phyloP scores from a whole-genome alignment of 2,888 invertebrate genomes.

The Caenorhabditis drosophilae region DNA sequence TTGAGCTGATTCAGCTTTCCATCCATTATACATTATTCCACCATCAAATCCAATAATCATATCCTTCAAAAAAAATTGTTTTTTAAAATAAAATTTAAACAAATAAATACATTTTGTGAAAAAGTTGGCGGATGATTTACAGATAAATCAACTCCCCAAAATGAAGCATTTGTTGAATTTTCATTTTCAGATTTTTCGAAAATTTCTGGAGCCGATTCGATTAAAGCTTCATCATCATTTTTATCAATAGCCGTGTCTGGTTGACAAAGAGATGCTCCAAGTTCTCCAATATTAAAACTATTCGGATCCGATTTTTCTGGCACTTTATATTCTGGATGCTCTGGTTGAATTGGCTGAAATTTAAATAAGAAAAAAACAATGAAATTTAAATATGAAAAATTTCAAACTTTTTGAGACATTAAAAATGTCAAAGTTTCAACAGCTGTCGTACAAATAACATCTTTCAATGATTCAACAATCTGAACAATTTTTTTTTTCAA shows the following conservation, averaged over 20 bases:
- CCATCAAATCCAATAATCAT: conserved; percentile 66
- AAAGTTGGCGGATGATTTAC: conserved; percentile 64
- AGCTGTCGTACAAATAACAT: conserved; percentile 45
- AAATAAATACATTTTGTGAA: conserved; percentile 47
- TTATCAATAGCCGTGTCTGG: conserved; percentile 15
- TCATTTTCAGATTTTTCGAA: neutral
- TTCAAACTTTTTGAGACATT: conserved; percentile 23
- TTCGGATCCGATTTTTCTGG: conserved; percentile 17
- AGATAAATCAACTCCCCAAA: conserved; percentile 61
- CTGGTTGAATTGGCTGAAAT: conserved; percentile 19
- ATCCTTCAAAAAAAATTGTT: too few species aligned
- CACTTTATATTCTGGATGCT: conserved; percentile 13
- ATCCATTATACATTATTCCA: conserved; percentile 59
- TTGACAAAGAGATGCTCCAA: conserved; percentile 43
- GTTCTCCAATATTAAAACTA: conserved; percentile 39
- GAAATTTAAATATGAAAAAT: neutral
- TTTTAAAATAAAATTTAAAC: too few species aligned
- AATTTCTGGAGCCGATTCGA: neutral
- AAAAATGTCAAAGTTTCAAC: conserved; percentile 45
- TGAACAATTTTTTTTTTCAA: conserved; percentile 5
- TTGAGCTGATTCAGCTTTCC: conserved; percentile 39
- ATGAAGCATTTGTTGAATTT: conserved; percentile 7
- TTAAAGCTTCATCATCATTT: conserved; percentile 3
- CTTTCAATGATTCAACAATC: conserved; percentile 27
- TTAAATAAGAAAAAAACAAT: too few species aligned